Evolutionary conservation across 2,888 invertebrate genomes (phyloP).

Genomic region (Ichneumoninae sp.): DNA sequence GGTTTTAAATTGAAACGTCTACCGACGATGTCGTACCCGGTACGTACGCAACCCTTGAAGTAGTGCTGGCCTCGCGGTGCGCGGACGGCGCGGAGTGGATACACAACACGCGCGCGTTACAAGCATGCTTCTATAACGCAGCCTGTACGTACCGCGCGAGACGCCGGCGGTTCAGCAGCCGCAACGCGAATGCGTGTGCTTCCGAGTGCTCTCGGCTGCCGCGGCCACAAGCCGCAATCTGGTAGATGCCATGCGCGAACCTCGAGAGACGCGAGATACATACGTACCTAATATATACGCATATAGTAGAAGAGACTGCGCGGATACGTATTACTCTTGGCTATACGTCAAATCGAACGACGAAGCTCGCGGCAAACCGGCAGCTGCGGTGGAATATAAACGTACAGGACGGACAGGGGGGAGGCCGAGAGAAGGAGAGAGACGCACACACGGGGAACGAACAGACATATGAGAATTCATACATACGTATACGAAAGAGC

Average conservation of each 20-base stretch:
- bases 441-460: slow-evolving; percentile 27
- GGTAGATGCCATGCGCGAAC: slow-evolving; percentile 1
- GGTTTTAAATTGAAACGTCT: slow-evolving; percentile 81
- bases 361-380: slow-evolving; percentile 41
- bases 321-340: slow-evolving; percentile 52
- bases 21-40: slow-evolving; percentile 72
- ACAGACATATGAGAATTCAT: slow-evolving; percentile 45
- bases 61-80: slow-evolving; percentile 7
- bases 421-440: not conserved
- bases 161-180: slow-evolving; percentile 9
- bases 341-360: slow-evolving; percentile 61
- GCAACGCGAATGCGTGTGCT: slow-evolving; percentile 39
- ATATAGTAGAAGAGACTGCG: not conserved
- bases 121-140: not conserved
- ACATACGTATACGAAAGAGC: slow-evolving; percentile 42
- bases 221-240: not conserved
- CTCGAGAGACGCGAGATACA: slow-evolving; percentile 39
- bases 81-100: not conserved
- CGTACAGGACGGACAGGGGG: slow-evolving; percentile 27
- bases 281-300: slow-evolving; percentile 41
- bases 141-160: not conserved
- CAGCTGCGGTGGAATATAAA: slow-evolving; percentile 55
- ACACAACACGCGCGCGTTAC: not conserved
- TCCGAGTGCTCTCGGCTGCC: slow-evolving; percentile 4
- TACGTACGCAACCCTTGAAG: slow-evolving; percentile 34